These are phyloP conservation scores for Rhabdomys pumilio DNA, from an alignment of 2,797 vertebrate species.

Conservation along the genomic window DNA sequence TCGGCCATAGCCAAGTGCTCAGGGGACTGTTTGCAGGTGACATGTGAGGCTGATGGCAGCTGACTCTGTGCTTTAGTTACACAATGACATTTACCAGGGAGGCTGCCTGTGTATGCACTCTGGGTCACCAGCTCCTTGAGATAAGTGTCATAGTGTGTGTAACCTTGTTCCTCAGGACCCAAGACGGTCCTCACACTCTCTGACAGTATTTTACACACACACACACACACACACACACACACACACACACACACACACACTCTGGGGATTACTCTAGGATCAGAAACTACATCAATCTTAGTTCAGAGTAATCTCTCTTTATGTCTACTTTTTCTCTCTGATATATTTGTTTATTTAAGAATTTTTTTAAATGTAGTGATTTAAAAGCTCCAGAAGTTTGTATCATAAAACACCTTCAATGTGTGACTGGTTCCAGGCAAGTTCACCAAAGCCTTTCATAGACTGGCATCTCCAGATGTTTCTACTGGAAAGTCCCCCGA, in stretches of 20 bases:
- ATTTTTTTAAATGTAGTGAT: neutral
- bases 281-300: neutral
- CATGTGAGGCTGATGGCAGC: neutral
- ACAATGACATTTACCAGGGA: neutral
- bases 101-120: neutral
- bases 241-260: neutral
- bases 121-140: neutral
- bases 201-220: neutral
- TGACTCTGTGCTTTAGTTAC: neutral
- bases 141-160: rapidly evolving
- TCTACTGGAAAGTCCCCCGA: neutral
- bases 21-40: rapidly evolving
- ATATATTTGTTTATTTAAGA: neutral
- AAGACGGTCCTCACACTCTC: too few species aligned
- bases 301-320: neutral
- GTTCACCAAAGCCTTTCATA: neutral
- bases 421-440: neutral
- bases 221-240: neutral
- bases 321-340: neutral
- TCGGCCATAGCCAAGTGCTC: rapidly evolving
- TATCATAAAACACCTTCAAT: neutral
- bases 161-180: neutral
- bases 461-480: neutral
- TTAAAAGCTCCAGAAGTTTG: neutral
- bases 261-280: neutral